Conservation (phyloP, 1,140 invertebrate species). For the Antheraea pernyi region DNA sequence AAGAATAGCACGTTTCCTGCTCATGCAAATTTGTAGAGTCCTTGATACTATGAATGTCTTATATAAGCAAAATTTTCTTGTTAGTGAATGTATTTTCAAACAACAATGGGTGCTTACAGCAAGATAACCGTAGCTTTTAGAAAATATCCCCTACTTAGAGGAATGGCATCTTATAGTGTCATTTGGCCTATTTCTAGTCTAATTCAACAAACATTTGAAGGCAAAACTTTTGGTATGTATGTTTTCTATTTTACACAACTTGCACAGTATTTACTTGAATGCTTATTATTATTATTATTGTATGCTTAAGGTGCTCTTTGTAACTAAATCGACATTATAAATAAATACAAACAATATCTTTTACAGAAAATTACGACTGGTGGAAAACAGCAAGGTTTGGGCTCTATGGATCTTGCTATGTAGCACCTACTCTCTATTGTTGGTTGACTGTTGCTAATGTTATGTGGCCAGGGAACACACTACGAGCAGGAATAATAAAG, state of each 20-base stretch:
- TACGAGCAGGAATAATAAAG: conserved; percentile 62
- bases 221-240: conserved; percentile 57
- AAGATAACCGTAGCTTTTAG: conserved; percentile 48
- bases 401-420: conserved; percentile 71
- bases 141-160: conserved; percentile 64
- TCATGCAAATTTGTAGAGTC: conserved; percentile 7
- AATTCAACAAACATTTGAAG: conserved; percentile 70
- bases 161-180: conserved; percentile 66
- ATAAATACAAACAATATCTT: not conserved
- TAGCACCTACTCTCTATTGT: conserved; percentile 66
- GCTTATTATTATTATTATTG: too few species aligned
- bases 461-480: conserved; percentile 62
- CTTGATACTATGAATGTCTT: conserved; percentile 23
- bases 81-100: conserved; percentile 3
- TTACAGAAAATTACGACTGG: conserved; percentile 63
- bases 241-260: conserved; percentile 5
- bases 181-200: conserved; percentile 72
- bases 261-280: too few species aligned
- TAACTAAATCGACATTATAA: not conserved
- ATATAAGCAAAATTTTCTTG: conserved; percentile 14
- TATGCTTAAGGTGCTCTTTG: too few species aligned
- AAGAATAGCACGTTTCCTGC: conserved; percentile 14
- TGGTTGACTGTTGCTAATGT: conserved; percentile 67
- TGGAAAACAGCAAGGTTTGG: conserved; percentile 65
- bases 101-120: conserved; percentile 33